phyloP scores from a whole-genome alignment of 92 coral and sea anemone genomes.

The Muricea muricata region DNA sequence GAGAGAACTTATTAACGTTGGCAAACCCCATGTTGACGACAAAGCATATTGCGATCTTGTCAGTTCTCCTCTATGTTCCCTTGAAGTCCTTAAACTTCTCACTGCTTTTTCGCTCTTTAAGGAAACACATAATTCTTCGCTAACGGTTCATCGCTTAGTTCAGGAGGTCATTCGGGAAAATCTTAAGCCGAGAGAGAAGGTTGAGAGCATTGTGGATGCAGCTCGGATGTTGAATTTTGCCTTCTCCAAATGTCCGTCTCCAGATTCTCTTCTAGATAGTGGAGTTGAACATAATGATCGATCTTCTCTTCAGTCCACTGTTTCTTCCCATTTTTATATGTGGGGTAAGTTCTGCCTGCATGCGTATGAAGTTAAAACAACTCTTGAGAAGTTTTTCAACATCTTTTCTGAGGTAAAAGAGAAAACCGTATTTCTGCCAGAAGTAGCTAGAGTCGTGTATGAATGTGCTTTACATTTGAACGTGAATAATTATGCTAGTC shows the following conservation, averaged over 20 bases:
- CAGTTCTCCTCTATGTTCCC: conserved; percentile 43
- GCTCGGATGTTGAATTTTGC: conserved; percentile 67
- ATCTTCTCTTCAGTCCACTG: neutral
- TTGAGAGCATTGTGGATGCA: conserved; percentile 65
- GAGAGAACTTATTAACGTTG: conserved; percentile 76
- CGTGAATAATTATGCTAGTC: neutral
- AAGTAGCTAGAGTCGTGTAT: conserved; percentile 28
- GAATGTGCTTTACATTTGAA: conserved; percentile 48
- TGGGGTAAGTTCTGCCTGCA: conserved; percentile 10
- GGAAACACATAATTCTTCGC: conserved; percentile 55
- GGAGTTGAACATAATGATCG: neutral
- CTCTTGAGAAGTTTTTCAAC: neutral
- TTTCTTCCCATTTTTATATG: neutral
- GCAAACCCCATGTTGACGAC: conserved; percentile 54
- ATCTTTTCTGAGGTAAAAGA: neutral
- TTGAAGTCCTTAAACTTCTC: conserved; percentile 69
- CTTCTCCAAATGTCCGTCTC: conserved; percentile 36
- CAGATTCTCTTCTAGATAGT: neutral
- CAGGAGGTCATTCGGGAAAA: conserved; percentile 82
- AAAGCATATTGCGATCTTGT: conserved; percentile 37
- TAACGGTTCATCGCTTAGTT: conserved; percentile 85
- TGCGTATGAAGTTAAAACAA: neutral
- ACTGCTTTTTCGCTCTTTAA: conserved; percentile 88
- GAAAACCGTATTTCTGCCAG: conserved; percentile 16
- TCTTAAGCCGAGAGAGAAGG: conserved; percentile 31